These are phyloP conservation scores for Andrena fulva DNA, from an alignment of 2,888 invertebrate species.

Conservation along the genomic window DNA sequence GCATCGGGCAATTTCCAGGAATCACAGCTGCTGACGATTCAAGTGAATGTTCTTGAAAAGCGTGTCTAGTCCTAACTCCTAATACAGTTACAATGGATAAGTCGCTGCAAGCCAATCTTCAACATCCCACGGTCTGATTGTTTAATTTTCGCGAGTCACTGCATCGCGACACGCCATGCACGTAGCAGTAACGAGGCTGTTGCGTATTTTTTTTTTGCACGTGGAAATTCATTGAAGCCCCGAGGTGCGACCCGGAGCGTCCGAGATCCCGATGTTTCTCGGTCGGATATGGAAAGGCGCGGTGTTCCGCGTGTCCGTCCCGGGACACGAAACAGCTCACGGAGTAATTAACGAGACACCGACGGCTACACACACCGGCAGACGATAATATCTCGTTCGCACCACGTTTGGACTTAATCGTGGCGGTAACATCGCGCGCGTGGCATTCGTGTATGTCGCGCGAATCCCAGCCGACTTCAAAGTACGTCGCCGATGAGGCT, in stretches of 20 bases:
- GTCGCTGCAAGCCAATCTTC: background rate
- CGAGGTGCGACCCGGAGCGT: background rate
- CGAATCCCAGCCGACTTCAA: conserved; percentile 40
- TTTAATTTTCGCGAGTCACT: background rate
- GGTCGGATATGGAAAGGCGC: conserved; percentile 30
- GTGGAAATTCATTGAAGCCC: background rate
- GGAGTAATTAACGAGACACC: conserved; percentile 58
- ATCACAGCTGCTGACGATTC: background rate
- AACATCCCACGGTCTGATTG: background rate
- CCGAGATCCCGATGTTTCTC: conserved; percentile 3
- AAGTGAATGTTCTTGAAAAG: background rate
- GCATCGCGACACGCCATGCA: background rate
- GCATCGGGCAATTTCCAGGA: background rate
- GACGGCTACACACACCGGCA: conserved; percentile 47
- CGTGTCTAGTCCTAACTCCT: no score
- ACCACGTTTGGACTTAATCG: conserved; percentile 65
- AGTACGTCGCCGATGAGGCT: conserved; percentile 25
- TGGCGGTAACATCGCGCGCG: conserved; percentile 58
- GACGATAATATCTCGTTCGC: conserved; percentile 63
- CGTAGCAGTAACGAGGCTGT: background rate
- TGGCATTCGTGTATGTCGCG: conserved; percentile 57
- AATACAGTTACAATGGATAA: no score
- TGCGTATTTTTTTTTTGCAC: background rate
- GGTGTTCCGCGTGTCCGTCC: conserved; percentile 38
- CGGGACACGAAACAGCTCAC: conserved; percentile 42